phyloP scores from a whole-genome alignment of 1,140 invertebrate species.

The Episyrphus balteatus region DNA sequence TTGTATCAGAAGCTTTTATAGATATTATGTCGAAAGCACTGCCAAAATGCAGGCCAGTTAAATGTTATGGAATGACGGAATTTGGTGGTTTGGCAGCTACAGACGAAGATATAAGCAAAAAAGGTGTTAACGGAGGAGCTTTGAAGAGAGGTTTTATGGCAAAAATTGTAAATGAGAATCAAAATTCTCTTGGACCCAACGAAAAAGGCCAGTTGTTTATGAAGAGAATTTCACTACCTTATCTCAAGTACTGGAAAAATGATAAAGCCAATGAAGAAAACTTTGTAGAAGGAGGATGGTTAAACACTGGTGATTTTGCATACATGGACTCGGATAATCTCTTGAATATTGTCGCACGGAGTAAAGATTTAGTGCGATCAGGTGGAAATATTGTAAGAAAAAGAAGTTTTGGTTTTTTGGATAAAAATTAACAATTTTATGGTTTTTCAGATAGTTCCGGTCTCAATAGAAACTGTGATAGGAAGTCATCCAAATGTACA shows the following conservation, averaged over 20 bases:
- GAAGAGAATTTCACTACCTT: neutral
- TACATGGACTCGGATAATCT: slow-evolving; percentile 1
- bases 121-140: neutral
- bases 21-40: neutral
- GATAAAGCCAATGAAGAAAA: neutral
- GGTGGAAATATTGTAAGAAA: too few relatives aligned
- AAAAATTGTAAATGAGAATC: slow-evolving; percentile 2
- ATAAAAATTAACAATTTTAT: too few relatives aligned
- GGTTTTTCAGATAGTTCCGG: too few relatives aligned
- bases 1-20: neutral
- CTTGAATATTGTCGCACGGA: slow-evolving; percentile 1
- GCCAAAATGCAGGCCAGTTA: neutral
- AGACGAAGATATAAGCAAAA: neutral
- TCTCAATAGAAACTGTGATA: too few relatives aligned
- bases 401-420: too few relatives aligned
- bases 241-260: neutral
- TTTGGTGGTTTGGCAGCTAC: neutral
- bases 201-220: neutral
- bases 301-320: slow-evolving; percentile 4
- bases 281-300: slow-evolving; percentile 1
- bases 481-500: too few relatives aligned
- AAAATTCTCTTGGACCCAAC: slow-evolving; percentile 1
- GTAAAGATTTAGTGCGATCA: neutral
- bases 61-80: slow-evolving; percentile 5
- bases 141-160: neutral